Percentiles rank a stretch among this genome's conserved stretches.
Evolutionary conservation across 2,888 invertebrate species (phyloP).

Genomic region (Cephus sareptanus): DNA sequence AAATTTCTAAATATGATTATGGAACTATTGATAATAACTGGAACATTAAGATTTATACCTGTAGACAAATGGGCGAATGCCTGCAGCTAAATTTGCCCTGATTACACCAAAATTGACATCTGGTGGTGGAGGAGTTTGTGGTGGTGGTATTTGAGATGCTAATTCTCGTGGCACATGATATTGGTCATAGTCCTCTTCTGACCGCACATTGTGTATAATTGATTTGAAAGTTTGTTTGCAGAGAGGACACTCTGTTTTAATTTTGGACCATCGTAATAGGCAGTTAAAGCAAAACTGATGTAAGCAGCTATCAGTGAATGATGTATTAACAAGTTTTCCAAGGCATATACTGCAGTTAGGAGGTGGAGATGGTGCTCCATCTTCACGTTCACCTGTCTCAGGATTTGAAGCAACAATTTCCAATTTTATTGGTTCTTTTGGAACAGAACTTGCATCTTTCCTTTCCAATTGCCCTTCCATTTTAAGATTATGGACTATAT

Average conservation of each 20-base stretch:
- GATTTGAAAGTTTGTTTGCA: conserved; percentile 93
- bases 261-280: conserved; percentile 93
- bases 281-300: conserved; percentile 96
- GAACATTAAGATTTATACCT: conserved; percentile 33
- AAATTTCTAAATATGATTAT: not conserved
- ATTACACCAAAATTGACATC: conserved; percentile 43
- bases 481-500: conserved; percentile 17
- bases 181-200: conserved; percentile 89
- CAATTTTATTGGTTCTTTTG: conserved; percentile 52
- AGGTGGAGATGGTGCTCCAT: conserved; percentile 75
- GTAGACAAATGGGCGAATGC: conserved; percentile 36
- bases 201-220: conserved; percentile 92
- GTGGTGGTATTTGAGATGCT: conserved; percentile 51
- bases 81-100: conserved; percentile 34
- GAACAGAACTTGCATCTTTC: conserved; percentile 28
- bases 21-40: not conserved
- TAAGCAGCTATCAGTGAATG: conserved; percentile 91
- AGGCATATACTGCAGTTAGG: conserved; percentile 94
- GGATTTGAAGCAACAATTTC: conserved; percentile 63
- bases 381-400: conserved; percentile 68
- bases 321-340: conserved; percentile 86
- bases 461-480: conserved; percentile 43
- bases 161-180: conserved; percentile 69
- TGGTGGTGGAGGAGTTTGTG: conserved; percentile 46
- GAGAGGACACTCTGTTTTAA: conserved; percentile 92